A percentile compares a stretch with the other conserved stretches of the same genome.
phyloP scores from a whole-genome alignment of 1,140 invertebrate species.

The Acromyrmex echinatior region DNA sequence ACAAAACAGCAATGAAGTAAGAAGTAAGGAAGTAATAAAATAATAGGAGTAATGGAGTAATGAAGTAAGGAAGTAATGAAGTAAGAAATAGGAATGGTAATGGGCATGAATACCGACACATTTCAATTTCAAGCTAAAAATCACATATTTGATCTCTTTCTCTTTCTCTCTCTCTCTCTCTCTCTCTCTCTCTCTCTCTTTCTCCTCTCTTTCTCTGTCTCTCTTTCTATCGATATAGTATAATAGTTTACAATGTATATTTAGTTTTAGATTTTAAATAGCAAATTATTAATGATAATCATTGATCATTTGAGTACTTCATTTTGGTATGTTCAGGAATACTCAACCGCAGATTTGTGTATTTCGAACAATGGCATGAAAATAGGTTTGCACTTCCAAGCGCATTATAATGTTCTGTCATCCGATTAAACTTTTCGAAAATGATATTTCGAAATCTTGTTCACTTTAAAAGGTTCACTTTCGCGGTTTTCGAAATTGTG shows the following conservation, averaged over 20 bases:
- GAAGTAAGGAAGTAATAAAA: too few relatives aligned
- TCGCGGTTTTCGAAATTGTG: neutral
- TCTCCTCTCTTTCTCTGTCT: neutral
- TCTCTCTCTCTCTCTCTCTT: neutral
- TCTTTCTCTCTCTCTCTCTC: neutral
- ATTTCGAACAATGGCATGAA: constrained; percentile 10
- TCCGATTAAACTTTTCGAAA: constrained; percentile 10
- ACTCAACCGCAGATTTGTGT: neutral
- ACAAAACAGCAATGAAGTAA: too few relatives aligned
- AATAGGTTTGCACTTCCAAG: constrained; percentile 11
- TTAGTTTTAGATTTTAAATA: neutral
- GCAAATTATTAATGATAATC: constrained; percentile 2
- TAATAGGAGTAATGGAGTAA: too few relatives aligned
- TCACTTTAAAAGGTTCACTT: neutral
- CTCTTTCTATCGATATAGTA: neutral
- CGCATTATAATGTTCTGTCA: neutral
- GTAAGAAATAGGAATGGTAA: too few relatives aligned
- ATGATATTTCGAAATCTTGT: constrained; percentile 26
- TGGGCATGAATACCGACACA: too few relatives aligned
- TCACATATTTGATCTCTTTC: neutral
- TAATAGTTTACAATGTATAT: neutral
- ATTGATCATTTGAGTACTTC: neutral
- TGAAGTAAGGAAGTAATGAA: too few relatives aligned
- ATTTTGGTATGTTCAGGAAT: neutral
- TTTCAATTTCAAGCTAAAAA: too few relatives aligned